A percentile compares a stretch with the other conserved stretches of the same genome.
Conservation (phyloP, 1,140 invertebrate species). For the Megathymus violae region DNA sequence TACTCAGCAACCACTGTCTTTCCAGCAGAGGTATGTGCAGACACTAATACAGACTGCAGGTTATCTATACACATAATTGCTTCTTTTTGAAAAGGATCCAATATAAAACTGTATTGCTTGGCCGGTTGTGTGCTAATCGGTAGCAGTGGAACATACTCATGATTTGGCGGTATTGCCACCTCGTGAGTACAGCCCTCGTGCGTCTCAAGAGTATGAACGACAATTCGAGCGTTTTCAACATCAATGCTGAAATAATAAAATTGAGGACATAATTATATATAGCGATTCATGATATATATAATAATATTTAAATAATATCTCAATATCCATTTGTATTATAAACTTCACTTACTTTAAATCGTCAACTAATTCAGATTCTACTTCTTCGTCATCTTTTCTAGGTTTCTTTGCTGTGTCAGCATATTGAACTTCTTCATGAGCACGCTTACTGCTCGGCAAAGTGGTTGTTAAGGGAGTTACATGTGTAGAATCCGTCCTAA, state of each 20-base stretch:
- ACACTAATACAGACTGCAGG: conserved; percentile 98
- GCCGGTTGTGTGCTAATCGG: conserved; percentile 88
- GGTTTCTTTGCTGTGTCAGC: conserved; percentile 63
- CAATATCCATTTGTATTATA: too few relatives aligned
- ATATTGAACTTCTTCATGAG: conserved; percentile 64
- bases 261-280: too few relatives aligned
- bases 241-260: conserved; percentile 82
- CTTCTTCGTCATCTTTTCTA: conserved; percentile 57
- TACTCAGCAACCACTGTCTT: conserved; percentile 99
- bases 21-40: conserved; percentile 99
- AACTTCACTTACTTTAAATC: conserved; percentile 71
- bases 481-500: conserved; percentile 26
- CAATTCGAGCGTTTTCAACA: conserved; percentile 87
- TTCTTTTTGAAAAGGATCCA: conserved; percentile 99
- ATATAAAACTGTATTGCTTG: conserved; percentile 96
- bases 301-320: too few relatives aligned
- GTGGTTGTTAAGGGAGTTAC: background rate
- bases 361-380: conserved; percentile 55
- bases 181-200: conserved; percentile 96
- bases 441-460: conserved; percentile 50
- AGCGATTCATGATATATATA: too few relatives aligned
- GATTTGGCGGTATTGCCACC: conserved; percentile 94
- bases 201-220: conserved; percentile 94
- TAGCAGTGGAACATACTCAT: conserved; percentile 91
- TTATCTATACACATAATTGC: conserved; percentile 99